A percentile compares a stretch with the other conserved stretches of the same genome.
phyloP scores from a whole-genome alignment of 2,113 vertebrate genomes.

The Pollachius pollachius region DNA sequence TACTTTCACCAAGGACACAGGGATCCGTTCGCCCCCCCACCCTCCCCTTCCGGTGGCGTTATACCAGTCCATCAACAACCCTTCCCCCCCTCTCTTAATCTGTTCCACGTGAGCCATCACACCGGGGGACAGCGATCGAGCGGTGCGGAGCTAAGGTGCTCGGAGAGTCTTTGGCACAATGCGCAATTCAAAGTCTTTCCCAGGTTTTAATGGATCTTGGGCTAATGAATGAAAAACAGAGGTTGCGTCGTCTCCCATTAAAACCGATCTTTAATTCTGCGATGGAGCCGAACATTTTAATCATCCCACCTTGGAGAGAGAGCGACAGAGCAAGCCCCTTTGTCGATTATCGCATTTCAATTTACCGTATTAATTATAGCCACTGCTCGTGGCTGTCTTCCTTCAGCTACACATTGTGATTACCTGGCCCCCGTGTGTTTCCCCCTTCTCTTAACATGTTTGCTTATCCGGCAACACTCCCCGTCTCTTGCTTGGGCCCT shows the following conservation, averaged over 20 bases:
- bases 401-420: conserved; percentile 50
- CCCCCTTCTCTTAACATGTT: conserved; percentile 37
- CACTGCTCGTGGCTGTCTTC: conserved; percentile 66
- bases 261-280: conserved; percentile 70
- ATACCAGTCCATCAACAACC: conserved; percentile 43
- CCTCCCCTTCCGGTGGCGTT: conserved; percentile 47
- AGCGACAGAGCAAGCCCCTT: conserved; percentile 69
- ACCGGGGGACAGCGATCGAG: conserved; percentile 59
- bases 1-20: too few relatives aligned
- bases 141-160: conserved; percentile 66
- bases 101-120: conserved; percentile 56
- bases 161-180: conserved; percentile 64
- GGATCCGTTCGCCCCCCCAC: not conserved
- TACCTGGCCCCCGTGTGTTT: conserved; percentile 45
- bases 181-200: conserved; percentile 74
- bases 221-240: conserved; percentile 77
- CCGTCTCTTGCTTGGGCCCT: conserved; percentile 30
- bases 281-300: conserved; percentile 74
- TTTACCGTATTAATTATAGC: conserved; percentile 79
- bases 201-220: conserved; percentile 66
- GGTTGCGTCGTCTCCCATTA: conserved; percentile 69
- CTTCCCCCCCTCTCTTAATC: conserved; percentile 60
- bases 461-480: conserved; percentile 46
- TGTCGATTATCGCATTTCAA: conserved; percentile 77
- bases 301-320: conserved; percentile 69